Evolutionary conservation across 2,797 vertebrate genomes (phyloP).

Genomic region (Onychomys arenicola): DNA sequence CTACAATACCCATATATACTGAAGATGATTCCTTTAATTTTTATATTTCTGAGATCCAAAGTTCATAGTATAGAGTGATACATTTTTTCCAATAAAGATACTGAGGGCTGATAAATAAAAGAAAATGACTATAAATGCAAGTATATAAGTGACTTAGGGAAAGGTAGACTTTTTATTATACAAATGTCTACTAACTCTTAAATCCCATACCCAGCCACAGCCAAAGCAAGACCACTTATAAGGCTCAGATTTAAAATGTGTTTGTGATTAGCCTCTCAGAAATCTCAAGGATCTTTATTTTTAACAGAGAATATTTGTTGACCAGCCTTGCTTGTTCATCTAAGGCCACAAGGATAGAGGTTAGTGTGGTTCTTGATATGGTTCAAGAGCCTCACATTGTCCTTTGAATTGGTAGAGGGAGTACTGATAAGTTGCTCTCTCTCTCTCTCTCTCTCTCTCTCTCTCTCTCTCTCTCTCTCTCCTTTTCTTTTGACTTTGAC

Average conservation of each 20-base stretch:
- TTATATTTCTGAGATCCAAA: neutral
- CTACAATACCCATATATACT: neutral
- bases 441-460: neutral
- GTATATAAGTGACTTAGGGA: neutral
- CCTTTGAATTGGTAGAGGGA: neutral
- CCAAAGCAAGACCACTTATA: neutral
- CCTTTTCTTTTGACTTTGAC: no score
- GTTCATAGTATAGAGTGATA: neutral
- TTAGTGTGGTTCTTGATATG: neutral
- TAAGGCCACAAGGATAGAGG: neutral
- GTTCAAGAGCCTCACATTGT: neutral
- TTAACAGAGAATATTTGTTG: neutral
- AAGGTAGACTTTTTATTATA: neutral
- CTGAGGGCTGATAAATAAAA: conserved; percentile 16
- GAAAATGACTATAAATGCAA: neutral
- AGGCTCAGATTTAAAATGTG: neutral
- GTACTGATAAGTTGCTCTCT: neutral
- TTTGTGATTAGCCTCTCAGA: neutral
- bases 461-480: rapidly evolving
- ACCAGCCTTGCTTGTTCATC: neutral
- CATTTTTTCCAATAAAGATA: neutral
- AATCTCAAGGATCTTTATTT: neutral
- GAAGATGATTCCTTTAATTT: conserved; percentile 8
- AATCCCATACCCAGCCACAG: neutral
- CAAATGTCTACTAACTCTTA: neutral